These are phyloP conservation scores for Neuroterus valhalla DNA, from an alignment of 1,140 invertebrate genomes.

Conservation along the genomic window DNA sequence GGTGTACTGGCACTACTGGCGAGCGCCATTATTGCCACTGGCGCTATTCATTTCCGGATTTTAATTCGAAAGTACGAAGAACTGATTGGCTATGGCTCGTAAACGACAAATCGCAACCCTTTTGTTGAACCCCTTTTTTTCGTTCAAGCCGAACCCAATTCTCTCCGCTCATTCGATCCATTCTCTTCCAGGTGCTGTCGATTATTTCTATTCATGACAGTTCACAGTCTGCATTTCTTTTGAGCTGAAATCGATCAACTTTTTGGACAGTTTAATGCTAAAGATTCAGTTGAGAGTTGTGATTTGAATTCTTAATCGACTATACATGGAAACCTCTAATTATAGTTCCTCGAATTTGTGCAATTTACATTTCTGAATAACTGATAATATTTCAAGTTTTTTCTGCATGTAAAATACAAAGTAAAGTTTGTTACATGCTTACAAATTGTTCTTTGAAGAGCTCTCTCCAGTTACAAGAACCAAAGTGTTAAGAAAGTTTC, in stretches of 20 bases:
- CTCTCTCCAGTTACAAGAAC: not conserved
- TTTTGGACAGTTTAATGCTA: not conserved
- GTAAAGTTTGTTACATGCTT: no score
- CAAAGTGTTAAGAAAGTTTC: not conserved
- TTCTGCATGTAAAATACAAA: no score
- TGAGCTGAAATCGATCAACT: not conserved
- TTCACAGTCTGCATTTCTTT: not conserved
- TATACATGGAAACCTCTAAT: no score
- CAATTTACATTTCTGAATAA: no score
- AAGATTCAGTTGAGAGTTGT: no score
- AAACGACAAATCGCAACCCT: constrained; percentile 23
- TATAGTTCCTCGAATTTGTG: no score
- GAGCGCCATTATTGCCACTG: constrained; percentile 24
- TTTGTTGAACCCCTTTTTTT: constrained; percentile 12
- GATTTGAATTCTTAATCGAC: no score
- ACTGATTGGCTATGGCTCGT: constrained; percentile 24
- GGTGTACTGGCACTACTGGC: not conserved
- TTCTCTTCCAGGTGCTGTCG: constrained; percentile 15
- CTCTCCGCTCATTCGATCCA: constrained; percentile 16
- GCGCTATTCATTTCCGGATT: constrained; percentile 30
- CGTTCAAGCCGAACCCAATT: constrained; percentile 1
- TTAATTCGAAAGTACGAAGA: constrained; percentile 30
- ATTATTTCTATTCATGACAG: constrained; percentile 13
- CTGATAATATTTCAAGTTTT: no score
- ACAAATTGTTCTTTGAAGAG: not conserved